Evolutionary conservation across 2,888 invertebrate species (phyloP).

Genomic region (Coenonympha glycerion): DNA sequence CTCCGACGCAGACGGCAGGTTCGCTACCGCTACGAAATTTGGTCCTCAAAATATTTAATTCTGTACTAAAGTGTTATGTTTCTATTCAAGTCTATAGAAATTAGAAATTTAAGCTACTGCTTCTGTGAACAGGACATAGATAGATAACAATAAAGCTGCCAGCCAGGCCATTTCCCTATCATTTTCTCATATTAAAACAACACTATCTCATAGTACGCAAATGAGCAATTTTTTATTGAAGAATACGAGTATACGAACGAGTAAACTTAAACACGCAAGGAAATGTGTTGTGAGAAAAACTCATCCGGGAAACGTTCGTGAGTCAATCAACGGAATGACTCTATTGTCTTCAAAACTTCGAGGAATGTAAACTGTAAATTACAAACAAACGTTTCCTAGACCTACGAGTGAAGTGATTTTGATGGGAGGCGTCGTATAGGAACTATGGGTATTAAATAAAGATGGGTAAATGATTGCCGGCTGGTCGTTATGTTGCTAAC

Average conservation of each 20-base stretch:
- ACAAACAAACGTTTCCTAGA: slow-evolving; percentile 4
- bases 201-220: slow-evolving; percentile 9
- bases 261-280: slow-evolving; percentile 24
- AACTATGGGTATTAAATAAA: slow-evolving; percentile 1
- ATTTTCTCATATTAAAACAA: slow-evolving; percentile 3
- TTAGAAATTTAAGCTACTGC: too few species aligned
- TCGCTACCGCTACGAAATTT: too few species aligned
- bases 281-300: slow-evolving; percentile 28
- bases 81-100: too few species aligned
- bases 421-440: background rate
- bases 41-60: too few species aligned
- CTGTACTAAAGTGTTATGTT: too few species aligned
- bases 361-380: slow-evolving; percentile 12
- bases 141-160: background rate
- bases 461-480: background rate
- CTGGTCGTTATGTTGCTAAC: slow-evolving; percentile 4
- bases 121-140: too few species aligned
- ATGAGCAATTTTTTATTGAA: slow-evolving; percentile 18
- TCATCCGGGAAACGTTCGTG: slow-evolving; percentile 24
- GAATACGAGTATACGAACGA: too few species aligned
- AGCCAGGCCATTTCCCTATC: slow-evolving; percentile 1
- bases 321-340: slow-evolving; percentile 22
- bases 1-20: too few species aligned
- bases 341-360: slow-evolving; percentile 28
- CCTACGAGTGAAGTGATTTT: slow-evolving; percentile 1